Conservation (phyloP, 2,113 vertebrate species). For the Gavia stellata region DNA sequence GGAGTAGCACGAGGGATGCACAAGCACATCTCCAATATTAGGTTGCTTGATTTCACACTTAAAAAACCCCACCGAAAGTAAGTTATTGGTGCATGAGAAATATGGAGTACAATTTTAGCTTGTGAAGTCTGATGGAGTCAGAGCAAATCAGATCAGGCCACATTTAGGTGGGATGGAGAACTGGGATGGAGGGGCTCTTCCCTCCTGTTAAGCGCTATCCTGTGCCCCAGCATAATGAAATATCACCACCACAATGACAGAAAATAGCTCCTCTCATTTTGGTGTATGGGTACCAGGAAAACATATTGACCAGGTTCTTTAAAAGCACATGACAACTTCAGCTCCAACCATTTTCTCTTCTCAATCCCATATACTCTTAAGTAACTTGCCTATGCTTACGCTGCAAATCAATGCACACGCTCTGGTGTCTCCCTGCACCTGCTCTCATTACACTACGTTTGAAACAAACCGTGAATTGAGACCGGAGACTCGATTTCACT, state of each 20-base stretch:
- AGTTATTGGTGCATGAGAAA: not conserved
- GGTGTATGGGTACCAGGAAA: not conserved
- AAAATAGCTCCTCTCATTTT: not conserved
- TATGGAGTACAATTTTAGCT: not conserved
- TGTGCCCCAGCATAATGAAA: not conserved
- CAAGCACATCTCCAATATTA: not conserved
- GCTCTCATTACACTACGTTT: not conserved
- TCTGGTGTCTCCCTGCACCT: not conserved
- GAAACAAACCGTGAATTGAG: not conserved
- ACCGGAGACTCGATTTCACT: not conserved
- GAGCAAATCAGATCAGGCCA: not conserved
- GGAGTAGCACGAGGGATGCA: not conserved
- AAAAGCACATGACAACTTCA: not conserved
- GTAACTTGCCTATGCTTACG: not conserved
- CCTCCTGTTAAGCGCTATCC: not conserved
- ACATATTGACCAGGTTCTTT: not conserved
- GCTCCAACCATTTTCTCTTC: not conserved
- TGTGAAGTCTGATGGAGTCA: not conserved
- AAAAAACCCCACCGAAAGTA: not conserved
- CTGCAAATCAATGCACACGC: not conserved
- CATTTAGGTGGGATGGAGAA: not conserved
- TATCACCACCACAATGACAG: not conserved
- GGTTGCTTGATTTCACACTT: not conserved
- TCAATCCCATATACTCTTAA: accelerated
- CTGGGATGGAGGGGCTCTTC: not conserved